These are phyloP conservation scores for Zosterops hypoxanthus DNA, from an alignment of 2,113 vertebrate species.

Conservation along the genomic window DNA sequence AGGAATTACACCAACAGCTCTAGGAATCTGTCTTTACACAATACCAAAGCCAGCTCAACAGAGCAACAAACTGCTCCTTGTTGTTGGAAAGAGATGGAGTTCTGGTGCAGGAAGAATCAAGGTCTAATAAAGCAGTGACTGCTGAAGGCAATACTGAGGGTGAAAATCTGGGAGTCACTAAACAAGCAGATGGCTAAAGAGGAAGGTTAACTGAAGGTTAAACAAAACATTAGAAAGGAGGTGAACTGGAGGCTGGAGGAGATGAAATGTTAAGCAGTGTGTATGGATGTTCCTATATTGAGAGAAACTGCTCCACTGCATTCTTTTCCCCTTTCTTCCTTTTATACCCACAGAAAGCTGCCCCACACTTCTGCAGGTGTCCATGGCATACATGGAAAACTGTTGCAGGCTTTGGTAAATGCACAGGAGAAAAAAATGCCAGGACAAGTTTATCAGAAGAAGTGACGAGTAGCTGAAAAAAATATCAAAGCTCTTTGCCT, in stretches of 20 bases:
- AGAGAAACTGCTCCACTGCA: not conserved
- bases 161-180: not conserved
- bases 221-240: not conserved
- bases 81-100: not conserved
- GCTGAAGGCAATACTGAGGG: not conserved
- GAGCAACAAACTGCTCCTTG: not conserved
- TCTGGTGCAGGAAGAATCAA: not conserved
- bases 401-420: not conserved
- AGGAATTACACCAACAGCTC: not conserved
- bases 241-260: not conserved
- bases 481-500: not conserved
- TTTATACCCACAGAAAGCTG: not conserved
- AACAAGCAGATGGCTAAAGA: not conserved
- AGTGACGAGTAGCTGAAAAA: not conserved
- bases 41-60: not conserved
- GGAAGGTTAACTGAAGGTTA: not conserved
- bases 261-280: not conserved
- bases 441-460: not conserved
- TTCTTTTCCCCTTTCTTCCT: not conserved
- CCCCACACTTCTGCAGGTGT: accelerated
- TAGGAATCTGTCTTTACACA: not conserved
- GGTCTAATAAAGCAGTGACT: not conserved
- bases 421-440: not conserved
- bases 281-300: too few species aligned
- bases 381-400: not conserved